These are phyloP conservation scores for Philereme vetulata DNA, from an alignment of 2,888 invertebrate species.

Conservation along the genomic window DNA sequence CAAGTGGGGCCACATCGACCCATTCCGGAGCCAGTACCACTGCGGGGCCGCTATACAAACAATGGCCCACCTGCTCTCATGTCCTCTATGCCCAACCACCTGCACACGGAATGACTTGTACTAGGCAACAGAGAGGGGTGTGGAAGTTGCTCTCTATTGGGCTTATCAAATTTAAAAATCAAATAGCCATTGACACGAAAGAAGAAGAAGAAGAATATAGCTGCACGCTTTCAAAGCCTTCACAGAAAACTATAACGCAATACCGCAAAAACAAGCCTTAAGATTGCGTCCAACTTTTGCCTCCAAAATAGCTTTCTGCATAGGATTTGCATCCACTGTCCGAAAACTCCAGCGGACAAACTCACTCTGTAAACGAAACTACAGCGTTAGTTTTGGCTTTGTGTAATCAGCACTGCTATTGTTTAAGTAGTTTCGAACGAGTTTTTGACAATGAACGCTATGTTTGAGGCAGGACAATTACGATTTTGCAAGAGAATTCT, in stretches of 20 bases:
- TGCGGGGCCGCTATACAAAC: too few relatives aligned
- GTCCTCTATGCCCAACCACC: too few relatives aligned
- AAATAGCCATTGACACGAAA: too few relatives aligned
- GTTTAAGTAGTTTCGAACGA: slow-evolving; percentile 36
- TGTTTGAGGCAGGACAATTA: slow-evolving; percentile 12
- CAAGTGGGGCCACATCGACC: too few relatives aligned
- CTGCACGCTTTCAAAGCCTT: too few relatives aligned
- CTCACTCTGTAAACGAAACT: slow-evolving; percentile 32
- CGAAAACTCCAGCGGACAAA: slow-evolving; percentile 33
- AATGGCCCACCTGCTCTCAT: too few relatives aligned
- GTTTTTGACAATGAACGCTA: slow-evolving; percentile 27
- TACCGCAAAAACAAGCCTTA: slow-evolving; percentile 9
- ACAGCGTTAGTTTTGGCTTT: slow-evolving; percentile 41
- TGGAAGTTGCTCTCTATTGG: too few relatives aligned
- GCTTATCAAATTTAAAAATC: too few relatives aligned
- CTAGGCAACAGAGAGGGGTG: too few relatives aligned
- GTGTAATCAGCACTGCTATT: slow-evolving; percentile 45
- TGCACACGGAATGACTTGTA: too few relatives aligned
- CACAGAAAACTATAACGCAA: background rate
- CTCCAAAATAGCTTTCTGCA: slow-evolving; percentile 16
- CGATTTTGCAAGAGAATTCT: background rate
- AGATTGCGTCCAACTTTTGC: slow-evolving; percentile 19
- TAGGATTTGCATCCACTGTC: slow-evolving; percentile 31
- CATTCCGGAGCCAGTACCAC: too few relatives aligned
- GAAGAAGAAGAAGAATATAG: too few relatives aligned